phyloP scores from a whole-genome alignment of 2,797 vertebrate species.

The Argya squamiceps region DNA sequence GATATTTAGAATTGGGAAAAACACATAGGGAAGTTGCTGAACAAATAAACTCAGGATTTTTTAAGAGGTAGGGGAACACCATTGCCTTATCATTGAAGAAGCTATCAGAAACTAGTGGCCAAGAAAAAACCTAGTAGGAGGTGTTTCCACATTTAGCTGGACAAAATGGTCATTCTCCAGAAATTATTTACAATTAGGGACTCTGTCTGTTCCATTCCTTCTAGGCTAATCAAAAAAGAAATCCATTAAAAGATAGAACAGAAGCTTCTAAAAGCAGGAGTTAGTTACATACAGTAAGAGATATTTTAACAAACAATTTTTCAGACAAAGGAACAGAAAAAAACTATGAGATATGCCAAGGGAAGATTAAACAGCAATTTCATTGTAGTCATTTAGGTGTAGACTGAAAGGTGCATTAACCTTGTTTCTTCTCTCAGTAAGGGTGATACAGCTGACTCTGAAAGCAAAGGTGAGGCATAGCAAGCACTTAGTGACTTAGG shows the following conservation, averaged over 20 bases:
- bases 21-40: neutral
- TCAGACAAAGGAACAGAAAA: neutral
- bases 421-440: neutral
- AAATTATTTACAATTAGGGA: neutral
- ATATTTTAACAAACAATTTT: neutral
- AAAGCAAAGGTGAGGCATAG: neutral
- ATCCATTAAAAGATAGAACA: neutral
- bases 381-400: neutral
- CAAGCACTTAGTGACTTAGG: neutral
- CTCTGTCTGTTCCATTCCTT: neutral
- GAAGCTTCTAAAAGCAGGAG: neutral
- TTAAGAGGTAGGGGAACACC: neutral
- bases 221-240: neutral
- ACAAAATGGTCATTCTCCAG: neutral
- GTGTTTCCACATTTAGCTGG: neutral
- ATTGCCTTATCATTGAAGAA: neutral
- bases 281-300: neutral
- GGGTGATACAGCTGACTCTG: neutral
- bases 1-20: neutral
- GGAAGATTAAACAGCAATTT: neutral
- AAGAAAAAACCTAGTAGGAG: rapidly evolving
- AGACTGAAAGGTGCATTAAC: neutral
- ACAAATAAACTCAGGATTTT: neutral
- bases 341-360: neutral
- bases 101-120: neutral